phyloP scores from a whole-genome alignment of 92 coral and sea anemone species.

The Actinostola sp. region DNA sequence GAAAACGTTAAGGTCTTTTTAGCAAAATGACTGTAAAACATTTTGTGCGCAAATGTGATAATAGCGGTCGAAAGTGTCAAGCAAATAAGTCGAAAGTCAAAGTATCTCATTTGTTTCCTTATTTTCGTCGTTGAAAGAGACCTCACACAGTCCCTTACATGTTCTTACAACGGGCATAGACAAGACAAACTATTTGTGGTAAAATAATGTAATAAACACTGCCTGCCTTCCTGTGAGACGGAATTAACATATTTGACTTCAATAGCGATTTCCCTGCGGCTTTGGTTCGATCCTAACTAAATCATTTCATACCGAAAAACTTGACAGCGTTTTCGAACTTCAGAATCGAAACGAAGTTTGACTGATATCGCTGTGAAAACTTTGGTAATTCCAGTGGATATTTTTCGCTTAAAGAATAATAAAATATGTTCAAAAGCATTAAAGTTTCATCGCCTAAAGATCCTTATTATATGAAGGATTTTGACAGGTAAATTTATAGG shows the following conservation, averaged over 20 bases:
- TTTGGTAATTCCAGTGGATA: too few relatives aligned
- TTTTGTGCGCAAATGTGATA: too few relatives aligned
- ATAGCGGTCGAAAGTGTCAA: too few relatives aligned
- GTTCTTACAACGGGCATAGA: too few relatives aligned
- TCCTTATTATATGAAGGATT: not conserved
- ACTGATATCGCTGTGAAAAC: not conserved
- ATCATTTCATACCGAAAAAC: not conserved
- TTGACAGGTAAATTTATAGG: not conserved
- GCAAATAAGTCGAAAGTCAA: too few relatives aligned
- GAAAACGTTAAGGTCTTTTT: too few relatives aligned
- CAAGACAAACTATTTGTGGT: too few relatives aligned
- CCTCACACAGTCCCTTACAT: too few relatives aligned
- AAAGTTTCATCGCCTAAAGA: conserved; percentile 6
- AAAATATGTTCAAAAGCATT: not conserved
- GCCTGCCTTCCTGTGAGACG: not conserved
- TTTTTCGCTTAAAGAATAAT: not conserved
- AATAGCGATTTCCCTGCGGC: not conserved
- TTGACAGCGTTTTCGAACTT: too few relatives aligned
- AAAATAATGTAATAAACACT: not conserved
- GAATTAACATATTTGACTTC: not conserved
- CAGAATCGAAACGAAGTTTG: not conserved
- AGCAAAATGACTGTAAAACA: too few relatives aligned
- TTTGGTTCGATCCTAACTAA: not conserved
- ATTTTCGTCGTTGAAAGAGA: too few relatives aligned
- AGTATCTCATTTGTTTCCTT: too few relatives aligned